These are phyloP conservation scores for Nyctalus aviator DNA, from an alignment of 2,797 vertebrate genomes.

Conservation along the genomic window DNA sequence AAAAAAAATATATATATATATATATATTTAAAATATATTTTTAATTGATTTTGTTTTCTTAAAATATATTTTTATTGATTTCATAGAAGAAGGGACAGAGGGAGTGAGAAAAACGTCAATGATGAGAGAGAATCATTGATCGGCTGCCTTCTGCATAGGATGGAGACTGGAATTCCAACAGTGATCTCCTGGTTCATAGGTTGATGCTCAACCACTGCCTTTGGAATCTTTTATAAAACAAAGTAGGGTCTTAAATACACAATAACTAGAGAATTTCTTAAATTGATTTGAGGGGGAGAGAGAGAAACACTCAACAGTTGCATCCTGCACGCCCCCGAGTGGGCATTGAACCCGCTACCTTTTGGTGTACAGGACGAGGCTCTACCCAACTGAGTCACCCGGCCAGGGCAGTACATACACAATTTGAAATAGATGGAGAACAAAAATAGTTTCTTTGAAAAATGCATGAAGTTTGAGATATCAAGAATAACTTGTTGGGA, in stretches of 20 bases:
- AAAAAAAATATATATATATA: no score
- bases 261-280: not conserved
- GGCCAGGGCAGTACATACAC: not conserved
- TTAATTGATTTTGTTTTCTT: not conserved
- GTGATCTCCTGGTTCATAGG: no score
- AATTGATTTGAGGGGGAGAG: not conserved
- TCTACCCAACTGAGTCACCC: not conserved
- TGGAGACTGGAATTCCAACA: no score
- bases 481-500: not conserved
- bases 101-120: no score
- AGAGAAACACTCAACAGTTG: not conserved
- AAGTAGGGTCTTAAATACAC: not conserved
- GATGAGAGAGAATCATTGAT: no score
- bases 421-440: conserved; percentile 53
- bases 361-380: not conserved
- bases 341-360: not conserved
- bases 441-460: not conserved
- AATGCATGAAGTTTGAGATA: not conserved
- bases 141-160: no score
- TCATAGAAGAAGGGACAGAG: no score
- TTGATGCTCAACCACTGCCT: no score
- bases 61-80: no score
- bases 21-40: no score
- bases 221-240: conserved; percentile 8
- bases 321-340: not conserved